Conservation (phyloP, 2,113 vertebrate genomes). For the Pelmatolapia mariae region DNA sequence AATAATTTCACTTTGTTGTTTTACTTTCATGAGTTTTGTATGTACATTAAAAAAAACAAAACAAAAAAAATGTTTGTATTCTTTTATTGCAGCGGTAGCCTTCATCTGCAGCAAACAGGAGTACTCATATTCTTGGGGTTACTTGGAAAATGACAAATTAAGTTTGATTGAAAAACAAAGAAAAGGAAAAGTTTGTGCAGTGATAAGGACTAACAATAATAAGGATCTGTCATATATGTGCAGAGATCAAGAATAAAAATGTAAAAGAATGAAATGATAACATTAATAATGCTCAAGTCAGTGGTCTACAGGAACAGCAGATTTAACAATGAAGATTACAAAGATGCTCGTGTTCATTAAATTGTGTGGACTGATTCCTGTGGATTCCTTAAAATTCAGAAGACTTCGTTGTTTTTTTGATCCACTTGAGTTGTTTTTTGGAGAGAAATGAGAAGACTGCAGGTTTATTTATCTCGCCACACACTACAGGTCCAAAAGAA, state of each 20-base stretch:
- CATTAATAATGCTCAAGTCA: background rate
- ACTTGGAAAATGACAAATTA: background rate
- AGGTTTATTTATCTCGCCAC: slow-evolving; percentile 9
- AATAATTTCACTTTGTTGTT: background rate
- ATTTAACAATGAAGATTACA: background rate
- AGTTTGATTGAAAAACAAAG: background rate
- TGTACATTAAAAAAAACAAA: background rate
- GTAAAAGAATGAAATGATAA: background rate
- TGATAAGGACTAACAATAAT: background rate
- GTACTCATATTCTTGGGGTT: background rate
- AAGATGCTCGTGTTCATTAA: background rate
- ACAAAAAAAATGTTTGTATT: background rate
- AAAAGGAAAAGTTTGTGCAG: background rate
- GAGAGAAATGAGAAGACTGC: slow-evolving; percentile 61
- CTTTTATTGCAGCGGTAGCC: background rate
- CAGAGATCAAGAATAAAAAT: background rate
- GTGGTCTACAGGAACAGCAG: background rate
- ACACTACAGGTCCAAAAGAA: slow-evolving; percentile 2
- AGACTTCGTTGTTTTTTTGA: slow-evolving; percentile 20
- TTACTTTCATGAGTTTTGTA: background rate
- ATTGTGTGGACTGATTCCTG: background rate
- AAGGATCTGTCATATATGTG: background rate
- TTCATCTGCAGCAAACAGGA: accelerated
- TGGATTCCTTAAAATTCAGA: background rate
- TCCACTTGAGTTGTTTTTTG: slow-evolving; percentile 38